Percentiles rank a stretch among this genome's conserved stretches.
These are phyloP conservation scores for Venusia cambrica DNA, from an alignment of 2,888 invertebrate genomes.

Conservation along the genomic window DNA sequence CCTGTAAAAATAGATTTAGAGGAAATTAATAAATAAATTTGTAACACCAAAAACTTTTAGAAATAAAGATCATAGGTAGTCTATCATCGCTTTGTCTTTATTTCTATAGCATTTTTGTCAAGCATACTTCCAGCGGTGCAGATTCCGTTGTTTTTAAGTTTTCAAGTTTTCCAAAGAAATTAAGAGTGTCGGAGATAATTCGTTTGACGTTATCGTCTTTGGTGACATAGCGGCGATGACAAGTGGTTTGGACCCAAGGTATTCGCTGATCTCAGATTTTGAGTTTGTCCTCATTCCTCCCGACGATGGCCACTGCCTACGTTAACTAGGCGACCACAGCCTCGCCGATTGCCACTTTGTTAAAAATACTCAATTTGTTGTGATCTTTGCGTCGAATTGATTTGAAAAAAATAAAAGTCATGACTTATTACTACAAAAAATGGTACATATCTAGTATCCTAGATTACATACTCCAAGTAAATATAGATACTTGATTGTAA, in stretches of 20 bases:
- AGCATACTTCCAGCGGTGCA: too few species aligned
- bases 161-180: conserved; percentile 32
- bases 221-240: conserved; percentile 34
- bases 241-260: conserved; percentile 25
- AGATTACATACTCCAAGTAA: too few species aligned
- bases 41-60: conserved; percentile 34
- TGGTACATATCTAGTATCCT: too few species aligned
- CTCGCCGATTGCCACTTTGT: conserved; percentile 49
- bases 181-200: conserved; percentile 32
- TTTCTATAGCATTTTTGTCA: too few species aligned
- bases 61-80: conserved; percentile 41
- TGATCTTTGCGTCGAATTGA: too few species aligned
- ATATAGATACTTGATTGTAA: too few species aligned
- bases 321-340: conserved; percentile 38
- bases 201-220: conserved; percentile 33
- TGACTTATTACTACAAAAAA: too few species aligned
- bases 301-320: conserved; percentile 29
- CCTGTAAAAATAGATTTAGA: too few species aligned
- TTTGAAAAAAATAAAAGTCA: too few species aligned
- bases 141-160: conserved; percentile 40
- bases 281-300: conserved; percentile 32
- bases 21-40: conserved; percentile 28
- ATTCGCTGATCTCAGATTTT: conserved; percentile 20
- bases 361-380: conserved; percentile 37
- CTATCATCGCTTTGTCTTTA: too few species aligned